Conservation (phyloP, 1,140 invertebrate species). For the Augochlora pura region DNA sequence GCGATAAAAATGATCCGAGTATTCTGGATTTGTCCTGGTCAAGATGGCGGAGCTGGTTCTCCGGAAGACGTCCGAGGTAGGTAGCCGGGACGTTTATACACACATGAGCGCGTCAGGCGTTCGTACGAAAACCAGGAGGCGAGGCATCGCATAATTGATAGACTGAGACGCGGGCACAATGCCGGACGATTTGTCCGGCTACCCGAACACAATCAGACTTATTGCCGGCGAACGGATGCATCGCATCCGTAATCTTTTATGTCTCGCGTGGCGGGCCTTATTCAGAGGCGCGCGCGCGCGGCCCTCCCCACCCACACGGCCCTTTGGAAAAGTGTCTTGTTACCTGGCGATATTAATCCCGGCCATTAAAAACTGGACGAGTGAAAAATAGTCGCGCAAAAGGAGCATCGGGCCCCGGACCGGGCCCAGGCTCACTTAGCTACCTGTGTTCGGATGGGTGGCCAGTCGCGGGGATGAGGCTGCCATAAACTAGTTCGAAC, state of each 20-base stretch:
- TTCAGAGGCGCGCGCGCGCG: slow-evolving; percentile 15
- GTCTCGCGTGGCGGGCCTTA: slow-evolving; percentile 61
- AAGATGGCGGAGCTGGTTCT: no score
- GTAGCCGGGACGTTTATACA: no score
- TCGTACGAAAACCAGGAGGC: slow-evolving; percentile 28
- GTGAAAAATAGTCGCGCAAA: slow-evolving; percentile 78
- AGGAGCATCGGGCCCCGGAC: slow-evolving; percentile 61
- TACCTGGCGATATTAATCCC: slow-evolving; percentile 79
- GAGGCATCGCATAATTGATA: slow-evolving; percentile 73
- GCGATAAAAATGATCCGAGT: no score
- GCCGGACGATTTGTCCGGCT: slow-evolving; percentile 78
- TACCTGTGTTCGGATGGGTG: slow-evolving; percentile 72
- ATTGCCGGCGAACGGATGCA: slow-evolving; percentile 78
- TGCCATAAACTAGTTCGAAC: no score
- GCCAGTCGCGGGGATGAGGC: not conserved
- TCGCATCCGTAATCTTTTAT: slow-evolving; percentile 79
- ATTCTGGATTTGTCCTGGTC: no score
- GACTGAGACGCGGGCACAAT: slow-evolving; percentile 77
- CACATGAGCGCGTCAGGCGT: no score
- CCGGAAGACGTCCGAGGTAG: no score
- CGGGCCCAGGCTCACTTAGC: slow-evolving; percentile 38
- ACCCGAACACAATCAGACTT: slow-evolving; percentile 78
- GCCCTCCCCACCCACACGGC: slow-evolving; percentile 53
- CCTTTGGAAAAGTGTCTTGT: slow-evolving; percentile 77
- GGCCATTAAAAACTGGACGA: slow-evolving; percentile 79